Base-by-base conservation (phyloP, 2,888 invertebrate genomes). In the Cantharis flavilabris region DNA sequence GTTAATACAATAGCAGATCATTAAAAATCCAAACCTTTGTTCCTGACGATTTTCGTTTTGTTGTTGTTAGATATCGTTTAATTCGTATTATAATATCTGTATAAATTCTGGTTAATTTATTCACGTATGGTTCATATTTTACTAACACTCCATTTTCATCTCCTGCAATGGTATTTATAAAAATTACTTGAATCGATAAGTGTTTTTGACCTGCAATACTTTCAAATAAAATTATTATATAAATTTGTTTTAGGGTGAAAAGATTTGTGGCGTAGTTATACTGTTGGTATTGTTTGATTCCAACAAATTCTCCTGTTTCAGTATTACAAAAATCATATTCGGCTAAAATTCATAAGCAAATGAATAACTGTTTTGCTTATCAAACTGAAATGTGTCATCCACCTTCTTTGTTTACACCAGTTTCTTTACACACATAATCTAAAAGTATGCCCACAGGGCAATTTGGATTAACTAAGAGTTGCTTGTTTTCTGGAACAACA, bases 391-490 rank as follows among this genome's bases (percentile, higher is more conserved):
- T 13, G n/a, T 23, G n/a, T 3, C 26, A 26, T 73, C 69, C 79
- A 81, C 81, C 20, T 20, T 72, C 71, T 71, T 76, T 75, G 16
- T 83, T 82, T 33, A 86, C 72, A 70, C 79, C 81, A 64, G 80
- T 81, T 75, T 80, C 75, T 30, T 80, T 74, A 76, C 84, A 83
- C 70, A 89, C 84, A 73, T 88, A 88, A 80, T 88, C 86, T 63
- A 87, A 76, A 80, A 89, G 85, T 64, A 88, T 83, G 77, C 86
- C 85, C 9, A 88, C 81, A 10, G 85, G 85, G 79, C 89, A 88
- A 78, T 89, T 85, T 18, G 88, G 87, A 81, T 89, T 89, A 62
- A 88, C 81, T 69, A 88, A 78, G 33, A 87, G 72, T 75, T 85
- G 81, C 76, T 84, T 86, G 49, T 81, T 83, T 71, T 76, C 76